Conservation (phyloP, 2,797 vertebrate species). For the Hirundo rustica region DNA sequence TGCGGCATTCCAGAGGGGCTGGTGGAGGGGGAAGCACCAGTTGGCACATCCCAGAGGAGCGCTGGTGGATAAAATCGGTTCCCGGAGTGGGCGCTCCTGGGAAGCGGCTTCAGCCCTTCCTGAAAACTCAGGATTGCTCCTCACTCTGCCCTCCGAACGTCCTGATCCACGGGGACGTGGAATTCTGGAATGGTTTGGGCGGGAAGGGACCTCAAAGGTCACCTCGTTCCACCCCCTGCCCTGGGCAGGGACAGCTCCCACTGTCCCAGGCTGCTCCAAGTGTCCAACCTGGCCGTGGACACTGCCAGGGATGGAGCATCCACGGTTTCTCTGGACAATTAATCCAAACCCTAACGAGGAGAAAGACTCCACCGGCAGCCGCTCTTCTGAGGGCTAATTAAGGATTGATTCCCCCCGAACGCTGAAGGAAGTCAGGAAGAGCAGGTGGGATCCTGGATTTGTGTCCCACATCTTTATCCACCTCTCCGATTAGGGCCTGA, state of each 20-base stretch:
- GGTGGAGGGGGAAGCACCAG: background rate
- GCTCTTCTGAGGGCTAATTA: background rate
- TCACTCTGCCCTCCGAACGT: background rate
- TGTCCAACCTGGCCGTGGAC: background rate
- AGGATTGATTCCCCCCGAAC: background rate
- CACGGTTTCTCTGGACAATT: background rate
- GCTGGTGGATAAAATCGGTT: background rate
- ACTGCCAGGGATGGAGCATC: accelerated
- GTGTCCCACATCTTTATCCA: background rate
- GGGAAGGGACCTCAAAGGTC: background rate
- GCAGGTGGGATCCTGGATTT: background rate
- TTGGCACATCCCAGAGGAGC: background rate
- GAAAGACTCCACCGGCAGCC: background rate
- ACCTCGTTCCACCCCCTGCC: background rate
- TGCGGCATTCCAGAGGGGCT: background rate
- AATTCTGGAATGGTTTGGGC: background rate
- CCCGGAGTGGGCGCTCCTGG: background rate
- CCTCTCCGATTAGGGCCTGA: background rate
- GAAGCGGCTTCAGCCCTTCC: background rate
- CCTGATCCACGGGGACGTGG: accelerated
- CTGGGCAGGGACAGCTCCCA: background rate
- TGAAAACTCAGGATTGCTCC: background rate
- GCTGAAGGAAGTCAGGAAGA: background rate
- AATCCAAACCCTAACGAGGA: background rate
- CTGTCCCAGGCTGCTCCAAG: accelerated